phyloP scores from a whole-genome alignment of 2,888 invertebrate genomes.

The Xylota sylvarum region DNA sequence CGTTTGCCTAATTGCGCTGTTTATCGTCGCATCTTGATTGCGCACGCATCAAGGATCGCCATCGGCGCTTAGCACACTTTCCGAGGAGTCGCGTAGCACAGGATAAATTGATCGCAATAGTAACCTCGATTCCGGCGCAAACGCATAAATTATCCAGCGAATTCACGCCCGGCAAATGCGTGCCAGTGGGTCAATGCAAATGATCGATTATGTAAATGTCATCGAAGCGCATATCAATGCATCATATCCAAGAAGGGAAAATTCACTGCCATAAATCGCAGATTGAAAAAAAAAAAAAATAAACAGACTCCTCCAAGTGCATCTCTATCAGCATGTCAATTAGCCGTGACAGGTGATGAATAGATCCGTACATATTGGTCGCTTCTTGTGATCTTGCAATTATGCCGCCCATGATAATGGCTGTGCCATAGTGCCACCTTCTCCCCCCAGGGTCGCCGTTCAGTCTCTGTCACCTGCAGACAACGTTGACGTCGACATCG shows the following conservation, averaged over 20 bases:
- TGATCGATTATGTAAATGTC: constrained; percentile 75
- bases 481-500: not conserved
- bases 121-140: constrained; percentile 48
- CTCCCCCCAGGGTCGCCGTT: constrained; percentile 46
- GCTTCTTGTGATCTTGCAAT: constrained; percentile 66
- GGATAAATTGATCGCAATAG: constrained; percentile 53
- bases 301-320: constrained; percentile 41
- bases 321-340: constrained; percentile 74
- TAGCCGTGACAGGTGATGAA: constrained; percentile 74
- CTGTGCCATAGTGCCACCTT: not conserved
- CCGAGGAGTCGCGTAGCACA: constrained; percentile 6
- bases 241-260: constrained; percentile 43
- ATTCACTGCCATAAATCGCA: constrained; percentile 27
- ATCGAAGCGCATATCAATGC: constrained; percentile 45
- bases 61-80: constrained; percentile 67
- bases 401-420: constrained; percentile 63
- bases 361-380: constrained; percentile 67
- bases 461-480: constrained; percentile 67
- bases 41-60: constrained; percentile 57
- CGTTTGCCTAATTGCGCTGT: constrained; percentile 53
- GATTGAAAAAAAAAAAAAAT: constrained; percentile 3
- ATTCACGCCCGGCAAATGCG: constrained; percentile 40
- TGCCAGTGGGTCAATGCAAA: constrained; percentile 72
- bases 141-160: constrained; percentile 55
- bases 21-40: constrained; percentile 55